Evolutionary conservation across 2,888 invertebrate genomes (phyloP), one percentile per base, ranked within the genome.

Genomic region (Cataglyphis livida): DNA sequence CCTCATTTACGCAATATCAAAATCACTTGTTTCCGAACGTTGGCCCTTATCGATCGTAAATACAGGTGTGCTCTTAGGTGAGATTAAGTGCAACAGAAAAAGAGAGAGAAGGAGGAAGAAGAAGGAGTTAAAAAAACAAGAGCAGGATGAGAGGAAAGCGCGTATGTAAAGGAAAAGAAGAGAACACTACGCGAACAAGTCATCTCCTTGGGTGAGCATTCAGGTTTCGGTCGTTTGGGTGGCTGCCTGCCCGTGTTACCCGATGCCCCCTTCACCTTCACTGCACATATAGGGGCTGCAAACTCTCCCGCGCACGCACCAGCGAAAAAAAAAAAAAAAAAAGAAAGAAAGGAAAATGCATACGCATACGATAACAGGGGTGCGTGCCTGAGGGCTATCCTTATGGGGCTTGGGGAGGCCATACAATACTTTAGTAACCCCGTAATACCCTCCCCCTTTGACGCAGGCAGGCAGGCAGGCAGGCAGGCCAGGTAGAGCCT

Each of bases 221-320:
- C 88, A 79, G 90, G 90, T 90, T 90, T 90, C 90, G 89, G 88
- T 89, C 90, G 90, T 90, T 90, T 90, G 89, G 89, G 88, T 90
- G 84, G 84, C 79, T 84, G 78, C 90, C 91, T 91, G 90, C 89
- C 90, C 86, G 92, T 92, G 93, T 70, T 94, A 94, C 93, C 93
- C 92, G 92, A 94, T 94, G 94, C 94, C 94, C 93, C 94, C 92
- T 94, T 94, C 94, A 94, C 94, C 94, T 94, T 93, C 92, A 92
- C 92, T 93, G 93, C 93, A 93, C 90, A 89, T 89, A 71, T 79
- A 79, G 35, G 78, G 78, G 78, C 78, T 79, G 73, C 73, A 68
- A 89, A 81, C 89, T 90, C 89, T 84, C 85, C 88, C 90, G 86
- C 90, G 88, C 91, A 92, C 92, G 91, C 91, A 91, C 90, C 86